Base-by-base conservation (phyloP, 2,888 invertebrate species). In the Oligia strigilis region DNA sequence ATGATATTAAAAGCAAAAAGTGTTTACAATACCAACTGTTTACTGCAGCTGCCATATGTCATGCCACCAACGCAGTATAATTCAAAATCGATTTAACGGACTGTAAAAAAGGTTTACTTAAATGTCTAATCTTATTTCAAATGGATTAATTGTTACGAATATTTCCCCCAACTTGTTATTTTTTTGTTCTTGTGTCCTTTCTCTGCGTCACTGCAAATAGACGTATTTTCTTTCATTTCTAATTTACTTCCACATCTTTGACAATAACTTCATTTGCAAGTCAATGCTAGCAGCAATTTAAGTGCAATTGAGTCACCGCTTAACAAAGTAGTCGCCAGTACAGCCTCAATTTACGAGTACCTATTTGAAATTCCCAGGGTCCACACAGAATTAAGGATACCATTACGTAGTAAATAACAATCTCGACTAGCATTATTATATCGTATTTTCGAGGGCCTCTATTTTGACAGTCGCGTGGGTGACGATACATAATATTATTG, bases 401-500 rank as follows among this genome's bases (percentile, higher is more conserved):
- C 0, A 62, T 67, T 67, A 65, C 19, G n/a, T 17, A 64, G 67
- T 80, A 84, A 73, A 64, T 52, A 65, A 76, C 55, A 75, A 73
- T 75, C 66, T 75, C 36, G 72, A 55, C 73, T 64, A 71, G 36
- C 36, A 67, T 40, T 81, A 85, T 72, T 80, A 86, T 69, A 29
- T 6, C 46, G 49, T 76, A 77, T 79, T 82, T 75, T 72, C 58
- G 74, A 73, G 70, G 75, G 75, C 66, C 72, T 66, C 40, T 69
- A 69, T 17, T 74, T 70, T 77, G 80, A 80, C 79, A 80, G 49
- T 71, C 69, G 52, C 40, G 89, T 89, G 69, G 89, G 90, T 43
- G 85, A 73, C 19, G 60, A 62, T 58, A 52, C 75, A 78, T 89
- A 86, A 84, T 43, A 43, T 49, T 46, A 46, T 13, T 46, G 46